A percentile compares a stretch with the other conserved stretches of the same genome.
phyloP scores from a whole-genome alignment of 2,797 vertebrate species.

The Lophius americanus region DNA sequence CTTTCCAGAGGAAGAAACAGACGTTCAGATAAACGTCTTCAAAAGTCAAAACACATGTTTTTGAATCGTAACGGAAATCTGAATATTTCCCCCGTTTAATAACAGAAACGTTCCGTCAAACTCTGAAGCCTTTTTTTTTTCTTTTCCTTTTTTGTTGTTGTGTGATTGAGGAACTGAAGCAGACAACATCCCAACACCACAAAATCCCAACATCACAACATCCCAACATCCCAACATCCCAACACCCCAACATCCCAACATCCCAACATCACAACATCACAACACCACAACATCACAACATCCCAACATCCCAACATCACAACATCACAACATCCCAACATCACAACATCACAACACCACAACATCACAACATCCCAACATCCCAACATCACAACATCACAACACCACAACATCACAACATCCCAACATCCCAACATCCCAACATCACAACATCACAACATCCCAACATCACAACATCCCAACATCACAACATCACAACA shows the following conservation, averaged over 20 bases:
- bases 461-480: neutral
- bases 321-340: no score
- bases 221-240: constrained; percentile 36
- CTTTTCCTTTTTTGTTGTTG: constrained; percentile 25
- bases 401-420: constrained; percentile 42
- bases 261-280: constrained; percentile 43
- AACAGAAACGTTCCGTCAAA: constrained; percentile 78
- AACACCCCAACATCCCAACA: no score
- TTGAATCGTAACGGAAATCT: constrained; percentile 79
- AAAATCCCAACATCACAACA: no score
- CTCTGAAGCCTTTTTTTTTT: constrained; percentile 71
- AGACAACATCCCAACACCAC: constrained; percentile 45
- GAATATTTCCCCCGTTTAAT: constrained; percentile 84
- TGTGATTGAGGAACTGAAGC: constrained; percentile 69
- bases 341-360: no score
- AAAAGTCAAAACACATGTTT: constrained; percentile 81
- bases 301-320: constrained; percentile 35
- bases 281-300: no score
- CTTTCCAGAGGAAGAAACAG: constrained; percentile 48
- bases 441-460: constrained; percentile 43
- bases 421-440: neutral
- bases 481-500: no score
- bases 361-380: no score
- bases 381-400: neutral
- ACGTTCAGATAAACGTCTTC: constrained; percentile 66